Conservation (phyloP, 1,140 invertebrate species). For the Cephus cinctus region DNA sequence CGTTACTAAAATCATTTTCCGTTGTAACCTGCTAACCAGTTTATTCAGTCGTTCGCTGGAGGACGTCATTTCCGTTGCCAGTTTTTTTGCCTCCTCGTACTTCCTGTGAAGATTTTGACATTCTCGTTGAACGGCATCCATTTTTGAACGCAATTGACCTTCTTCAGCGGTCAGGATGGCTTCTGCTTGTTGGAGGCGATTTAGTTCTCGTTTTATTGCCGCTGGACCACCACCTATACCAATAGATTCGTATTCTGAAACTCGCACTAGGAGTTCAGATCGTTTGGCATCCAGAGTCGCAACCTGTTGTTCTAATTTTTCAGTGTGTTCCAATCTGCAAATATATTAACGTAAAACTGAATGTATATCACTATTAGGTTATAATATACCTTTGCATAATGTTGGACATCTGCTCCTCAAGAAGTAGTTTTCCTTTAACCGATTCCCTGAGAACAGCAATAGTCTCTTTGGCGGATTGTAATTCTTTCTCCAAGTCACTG, state of each 20-base stretch:
- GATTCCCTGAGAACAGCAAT: slow-evolving; percentile 40
- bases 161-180: slow-evolving; percentile 42
- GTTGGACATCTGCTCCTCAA: slow-evolving; percentile 49
- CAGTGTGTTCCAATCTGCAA: slow-evolving; percentile 41
- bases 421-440: slow-evolving; percentile 47
- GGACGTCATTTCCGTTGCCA: slow-evolving; percentile 34
- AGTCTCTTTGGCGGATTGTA: slow-evolving; percentile 33
- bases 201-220: slow-evolving; percentile 42
- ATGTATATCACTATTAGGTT: slow-evolving; percentile 1
- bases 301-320: slow-evolving; percentile 43
- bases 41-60: slow-evolving; percentile 49
- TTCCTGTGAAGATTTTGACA: slow-evolving; percentile 32
- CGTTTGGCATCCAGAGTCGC: slow-evolving; percentile 32
- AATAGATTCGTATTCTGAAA: slow-evolving; percentile 46
- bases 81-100: slow-evolving; percentile 44
- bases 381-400: slow-evolving; percentile 37
- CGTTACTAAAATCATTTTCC: slow-evolving; percentile 64
- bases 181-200: slow-evolving; percentile 49
- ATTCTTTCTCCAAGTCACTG: slow-evolving; percentile 44
- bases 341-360: slow-evolving; percentile 2
- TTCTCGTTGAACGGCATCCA: slow-evolving; percentile 40
- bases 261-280: slow-evolving; percentile 34
- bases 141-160: slow-evolving; percentile 40
- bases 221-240: slow-evolving; percentile 40
- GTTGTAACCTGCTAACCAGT: slow-evolving; percentile 54